Evolutionary conservation across 2,113 vertebrate species (phyloP).

Genomic region (Tachysurus vachellii): DNA sequence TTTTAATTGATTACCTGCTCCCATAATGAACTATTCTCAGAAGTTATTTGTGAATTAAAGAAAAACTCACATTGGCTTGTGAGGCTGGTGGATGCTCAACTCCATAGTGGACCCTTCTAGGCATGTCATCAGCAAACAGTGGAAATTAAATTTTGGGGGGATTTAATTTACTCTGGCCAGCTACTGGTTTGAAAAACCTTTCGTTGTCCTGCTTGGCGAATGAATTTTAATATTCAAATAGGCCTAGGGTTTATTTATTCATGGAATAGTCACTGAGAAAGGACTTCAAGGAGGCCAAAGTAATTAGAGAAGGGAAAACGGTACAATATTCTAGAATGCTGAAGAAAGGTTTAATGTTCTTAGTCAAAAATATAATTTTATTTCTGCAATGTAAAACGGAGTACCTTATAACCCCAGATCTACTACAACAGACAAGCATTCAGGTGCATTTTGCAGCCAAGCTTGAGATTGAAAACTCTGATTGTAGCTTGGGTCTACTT

Average conservation of each 20-base stretch:
- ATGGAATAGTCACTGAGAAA: not conserved
- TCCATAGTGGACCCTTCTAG: not conserved
- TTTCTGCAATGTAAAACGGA: slow-evolving; percentile 10
- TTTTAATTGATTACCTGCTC: slow-evolving; percentile 37
- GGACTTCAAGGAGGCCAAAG: not conserved
- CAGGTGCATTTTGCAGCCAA: not conserved
- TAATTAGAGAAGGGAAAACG: not conserved
- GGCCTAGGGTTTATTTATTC: slow-evolving; percentile 27
- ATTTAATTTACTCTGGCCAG: not conserved
- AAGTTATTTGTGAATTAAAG: slow-evolving; percentile 42
- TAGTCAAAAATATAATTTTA: not conserved
- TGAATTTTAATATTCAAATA: slow-evolving; percentile 5
- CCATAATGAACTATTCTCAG: slow-evolving; percentile 35
- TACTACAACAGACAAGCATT: not conserved
- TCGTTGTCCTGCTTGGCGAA: not conserved
- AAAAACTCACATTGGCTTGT: not conserved
- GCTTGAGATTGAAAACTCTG: not conserved
- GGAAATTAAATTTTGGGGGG: not conserved
- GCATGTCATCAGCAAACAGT: not conserved
- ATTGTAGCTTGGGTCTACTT: not conserved
- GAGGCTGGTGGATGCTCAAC: not conserved
- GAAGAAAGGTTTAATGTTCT: not conserved
- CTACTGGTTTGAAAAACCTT: not conserved
- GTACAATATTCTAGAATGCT: not conserved
- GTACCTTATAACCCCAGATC: not conserved